A percentile compares a stretch with the other conserved stretches of the same genome.
Conservation (phyloP, 2,113 vertebrate genomes). For the Polypterus senegalus region DNA sequence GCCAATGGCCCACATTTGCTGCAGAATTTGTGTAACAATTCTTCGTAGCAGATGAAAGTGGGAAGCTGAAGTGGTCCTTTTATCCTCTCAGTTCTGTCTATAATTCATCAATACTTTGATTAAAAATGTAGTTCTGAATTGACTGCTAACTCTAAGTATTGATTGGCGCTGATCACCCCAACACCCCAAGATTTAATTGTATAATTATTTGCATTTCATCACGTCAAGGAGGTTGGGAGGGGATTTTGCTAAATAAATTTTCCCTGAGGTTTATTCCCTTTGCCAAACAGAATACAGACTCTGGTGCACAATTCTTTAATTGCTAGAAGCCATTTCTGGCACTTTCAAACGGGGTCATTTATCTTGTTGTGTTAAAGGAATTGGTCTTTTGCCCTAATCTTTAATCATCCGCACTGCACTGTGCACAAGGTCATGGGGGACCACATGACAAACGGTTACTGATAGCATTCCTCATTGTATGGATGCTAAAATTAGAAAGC, state of each 20-base stretch:
- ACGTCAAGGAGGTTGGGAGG: not conserved
- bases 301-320: constrained; percentile 46
- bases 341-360: constrained; percentile 50
- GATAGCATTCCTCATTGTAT: constrained; percentile 13
- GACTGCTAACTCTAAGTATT: not conserved
- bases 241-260: constrained; percentile 30
- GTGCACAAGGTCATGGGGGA: constrained; percentile 43
- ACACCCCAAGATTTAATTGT: no score
- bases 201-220: no score
- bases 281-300: constrained; percentile 28
- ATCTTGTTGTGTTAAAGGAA: constrained; percentile 50
- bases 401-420: constrained; percentile 50
- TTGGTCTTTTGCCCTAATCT: constrained; percentile 47
- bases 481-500: constrained; percentile 27
- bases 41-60: constrained; percentile 20
- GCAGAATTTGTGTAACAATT: constrained; percentile 39
- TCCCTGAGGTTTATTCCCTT: constrained; percentile 28
- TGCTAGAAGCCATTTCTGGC: constrained; percentile 44
- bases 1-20: constrained; percentile 34
- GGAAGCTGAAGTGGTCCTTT: not conserved
- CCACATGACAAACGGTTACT: constrained; percentile 21
- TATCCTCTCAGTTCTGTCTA: not conserved
- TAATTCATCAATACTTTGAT: not conserved
- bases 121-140: not conserved
- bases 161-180: no score